Percentiles rank a stretch among this genome's conserved stretches.
Conservation (phyloP, 2,797 vertebrate genomes). For the Phoebastria nigripes region DNA sequence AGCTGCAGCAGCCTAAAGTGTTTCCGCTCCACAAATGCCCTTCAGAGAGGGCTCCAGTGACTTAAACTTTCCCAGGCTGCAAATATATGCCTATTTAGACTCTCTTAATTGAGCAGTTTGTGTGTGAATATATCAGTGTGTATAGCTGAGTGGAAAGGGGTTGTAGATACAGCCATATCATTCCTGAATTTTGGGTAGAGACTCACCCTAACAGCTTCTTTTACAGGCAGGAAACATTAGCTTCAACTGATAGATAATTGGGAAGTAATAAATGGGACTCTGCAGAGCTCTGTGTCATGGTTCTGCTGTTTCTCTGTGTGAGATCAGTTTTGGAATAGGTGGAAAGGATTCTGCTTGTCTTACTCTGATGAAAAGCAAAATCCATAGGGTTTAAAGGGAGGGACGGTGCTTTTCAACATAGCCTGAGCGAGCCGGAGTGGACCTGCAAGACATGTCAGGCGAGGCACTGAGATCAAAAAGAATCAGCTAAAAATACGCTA, state of each 20-base stretch:
- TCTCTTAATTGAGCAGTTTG: not conserved
- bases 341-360: not conserved
- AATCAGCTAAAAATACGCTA: not conserved
- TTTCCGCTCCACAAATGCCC: not conserved
- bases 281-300: not conserved
- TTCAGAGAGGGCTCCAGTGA: not conserved
- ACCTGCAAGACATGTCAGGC: not conserved
- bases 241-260: not conserved
- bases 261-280: not conserved
- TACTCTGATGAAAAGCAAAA: not conserved
- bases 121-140: not conserved
- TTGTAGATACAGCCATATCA: not conserved
- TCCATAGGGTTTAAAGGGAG: not conserved
- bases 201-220: not conserved
- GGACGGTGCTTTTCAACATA: not conserved
- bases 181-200: not conserved
- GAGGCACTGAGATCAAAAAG: not conserved
- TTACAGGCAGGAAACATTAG: not conserved
- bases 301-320: not conserved
- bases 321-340: not conserved
- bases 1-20: not conserved
- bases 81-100: not conserved
- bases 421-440: rapidly evolving
- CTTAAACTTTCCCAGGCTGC: not conserved
- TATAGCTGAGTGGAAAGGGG: not conserved